phyloP scores from a whole-genome alignment of 1,140 invertebrate genomes.

The Eriosoma lanigerum region DNA sequence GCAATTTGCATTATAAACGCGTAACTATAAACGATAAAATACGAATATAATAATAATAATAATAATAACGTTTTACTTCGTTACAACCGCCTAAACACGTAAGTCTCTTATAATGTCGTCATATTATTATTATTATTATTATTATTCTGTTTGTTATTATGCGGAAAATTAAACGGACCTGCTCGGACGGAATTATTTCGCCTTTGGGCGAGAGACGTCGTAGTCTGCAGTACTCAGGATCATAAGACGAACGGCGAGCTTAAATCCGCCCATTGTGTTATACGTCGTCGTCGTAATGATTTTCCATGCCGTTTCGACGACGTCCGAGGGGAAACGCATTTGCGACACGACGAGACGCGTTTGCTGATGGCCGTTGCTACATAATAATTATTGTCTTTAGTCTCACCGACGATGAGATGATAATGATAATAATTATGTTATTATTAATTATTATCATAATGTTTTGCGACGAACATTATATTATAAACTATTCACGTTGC shows the following conservation, averaged over 20 bases:
- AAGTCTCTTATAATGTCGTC: too few relatives aligned
- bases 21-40: too few relatives aligned
- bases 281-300: background rate
- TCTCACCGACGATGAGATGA: background rate
- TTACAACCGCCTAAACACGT: too few relatives aligned
- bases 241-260: background rate
- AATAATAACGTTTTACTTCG: too few relatives aligned
- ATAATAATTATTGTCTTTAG: background rate
- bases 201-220: slow-evolving; percentile 9
- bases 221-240: background rate
- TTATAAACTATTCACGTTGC: slow-evolving; percentile 14
- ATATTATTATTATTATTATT: too few relatives aligned
- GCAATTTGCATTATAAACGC: too few relatives aligned
- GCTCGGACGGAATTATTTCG: background rate
- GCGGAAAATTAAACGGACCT: background rate
- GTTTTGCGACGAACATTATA: background rate
- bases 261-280: slow-evolving; percentile 6
- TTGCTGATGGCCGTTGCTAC: background rate
- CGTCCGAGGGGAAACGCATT: background rate
- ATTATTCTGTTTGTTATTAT: background rate
- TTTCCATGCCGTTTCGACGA: background rate
- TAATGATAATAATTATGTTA: background rate
- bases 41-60: too few relatives aligned
- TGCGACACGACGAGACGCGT: slow-evolving; percentile 1
- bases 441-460: background rate